Evolutionary conservation across 2,113 vertebrate genomes (phyloP), one percentile per base, ranked within the genome.

Genomic region (Tachuris rubrigastra): DNA sequence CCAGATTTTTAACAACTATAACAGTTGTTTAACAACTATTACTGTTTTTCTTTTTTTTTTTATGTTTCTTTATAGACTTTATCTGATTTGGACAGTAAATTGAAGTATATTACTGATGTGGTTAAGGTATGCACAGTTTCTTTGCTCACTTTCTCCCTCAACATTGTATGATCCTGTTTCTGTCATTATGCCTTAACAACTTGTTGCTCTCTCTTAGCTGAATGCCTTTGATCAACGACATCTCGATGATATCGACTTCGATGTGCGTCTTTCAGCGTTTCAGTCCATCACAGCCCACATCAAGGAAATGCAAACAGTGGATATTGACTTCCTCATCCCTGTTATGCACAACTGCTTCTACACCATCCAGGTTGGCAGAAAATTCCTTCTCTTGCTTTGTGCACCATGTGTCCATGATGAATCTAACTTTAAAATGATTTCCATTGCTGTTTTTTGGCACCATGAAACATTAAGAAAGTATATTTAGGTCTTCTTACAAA

Each of bases 311-410:
- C 96, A 97, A 46, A 93, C 91, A 3, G 97, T 99, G 92, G 99
- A 99, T 95, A 85, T 98, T 31, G 96, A 98, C 97, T 99, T 98
- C 93, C 98, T 99, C 69, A 94, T 96, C 87, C 95, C 97, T 5
- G 89, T 99, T 95, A 98, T 99, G 95, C 98, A 99, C 97, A 99
- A 99, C 98, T 99, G 99, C 93, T 99, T 99, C 97, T 98, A 99
- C 95, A 99, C 99, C 25, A 98, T 99, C 87, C 99, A 99, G 98
- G 99, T 99, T 81, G 89, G 96, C 66, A 77, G 41, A 90, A 35
- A 65, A 27, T 88, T 91, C 55, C 44, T 94, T 89, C 66, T 78
- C 50, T 90, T 81, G 23, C 44, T 77, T n/a, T 82, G 35, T 62
- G 39, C 10, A 50, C 42, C 23, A 2, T 3, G 8, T 56, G 42